Evolutionary conservation across 2,113 vertebrate species (phyloP), one percentile per base, ranked within the genome.

Genomic region (Sardina pilchardus): DNA sequence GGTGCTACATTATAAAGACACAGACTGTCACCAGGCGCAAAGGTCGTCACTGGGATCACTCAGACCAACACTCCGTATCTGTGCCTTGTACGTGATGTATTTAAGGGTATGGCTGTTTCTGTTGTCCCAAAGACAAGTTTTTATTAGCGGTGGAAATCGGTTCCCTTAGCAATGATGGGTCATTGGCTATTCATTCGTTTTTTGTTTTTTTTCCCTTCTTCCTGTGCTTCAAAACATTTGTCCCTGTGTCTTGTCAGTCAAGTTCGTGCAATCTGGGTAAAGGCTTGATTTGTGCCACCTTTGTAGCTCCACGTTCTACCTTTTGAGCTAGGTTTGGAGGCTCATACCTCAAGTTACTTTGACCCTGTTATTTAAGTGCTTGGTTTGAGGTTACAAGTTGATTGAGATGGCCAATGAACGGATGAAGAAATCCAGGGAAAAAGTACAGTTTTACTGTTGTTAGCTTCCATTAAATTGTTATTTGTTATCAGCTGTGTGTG

Each of bases 31-130:
- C 71, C 75, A 84, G 88, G 86, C 63, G 86, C 81, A 59, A 45
- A 21, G 30, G 78, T 19, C 39, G 42, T 10, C 78, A 85, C 82
- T 82, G 92, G 88, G 86, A 71, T 84, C 82, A 88, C 92, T 92
- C 63, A 34, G 92, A 94, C 91, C 89, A 93, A 94, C 90, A 88
- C 93, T 95, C 93, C 93, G 92, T 94, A 89, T 89, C 92, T 94
- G 95, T 95, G 93, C 95, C 94, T 94, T 95, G 93, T 81, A 90
- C 90, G 87, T 93, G 83, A 85, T 90, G 87, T 87, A 56, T 87
- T 93, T 92, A 91, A 92, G 91, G 93, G 87, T 91, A 92, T 90
- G 92, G 92, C 81, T 82, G 86, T 85, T 87, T 82, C 4, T 85
- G 82, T 83, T 87, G 82, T 88, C 89, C 86, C 85, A 86, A 87